These are phyloP conservation scores for Recurvirostra avosetta DNA, from an alignment of 2,113 vertebrate species.

Conservation along the genomic window DNA sequence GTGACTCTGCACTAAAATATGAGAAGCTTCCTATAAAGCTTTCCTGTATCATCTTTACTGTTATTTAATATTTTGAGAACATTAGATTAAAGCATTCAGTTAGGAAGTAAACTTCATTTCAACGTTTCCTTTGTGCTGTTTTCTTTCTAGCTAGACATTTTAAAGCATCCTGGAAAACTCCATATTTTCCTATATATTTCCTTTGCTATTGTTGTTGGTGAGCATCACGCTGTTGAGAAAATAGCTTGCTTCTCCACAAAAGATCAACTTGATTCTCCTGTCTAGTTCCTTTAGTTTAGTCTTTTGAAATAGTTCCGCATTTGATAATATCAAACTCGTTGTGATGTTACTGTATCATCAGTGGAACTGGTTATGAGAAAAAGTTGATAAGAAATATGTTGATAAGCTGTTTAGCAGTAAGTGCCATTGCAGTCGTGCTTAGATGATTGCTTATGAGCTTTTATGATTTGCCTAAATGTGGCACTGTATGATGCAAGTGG, in stretches of 20 bases:
- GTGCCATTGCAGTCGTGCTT: background rate
- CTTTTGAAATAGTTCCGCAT: background rate
- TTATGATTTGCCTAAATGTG: slow-evolving; percentile 9
- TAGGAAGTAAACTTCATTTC: background rate
- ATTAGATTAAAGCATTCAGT: slow-evolving; percentile 1
- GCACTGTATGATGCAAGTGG: slow-evolving; percentile 31
- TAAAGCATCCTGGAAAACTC: slow-evolving; percentile 1
- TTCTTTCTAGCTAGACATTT: slow-evolving; percentile 8
- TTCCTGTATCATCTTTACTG: background rate
- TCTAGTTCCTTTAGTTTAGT: slow-evolving; percentile 2
- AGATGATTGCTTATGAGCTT: background rate
- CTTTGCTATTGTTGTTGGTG: slow-evolving; percentile 58
- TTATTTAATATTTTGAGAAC: background rate
- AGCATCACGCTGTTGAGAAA: background rate
- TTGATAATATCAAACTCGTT: background rate
- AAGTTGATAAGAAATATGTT: background rate
- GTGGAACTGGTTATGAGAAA: slow-evolving; percentile 10
- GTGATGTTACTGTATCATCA: background rate
- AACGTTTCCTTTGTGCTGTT: background rate
- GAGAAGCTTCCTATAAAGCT: background rate
- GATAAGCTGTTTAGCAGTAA: slow-evolving; percentile 2
- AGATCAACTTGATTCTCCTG: slow-evolving; percentile 40
- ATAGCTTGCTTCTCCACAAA: slow-evolving; percentile 29
- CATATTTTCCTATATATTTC: slow-evolving; percentile 59
- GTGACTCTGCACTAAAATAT: background rate